A percentile compares a stretch with the other conserved stretches of the same genome.
These are phyloP conservation scores for Dipodomys merriami DNA, from an alignment of 2,113 vertebrate genomes.

Conservation along the genomic window DNA sequence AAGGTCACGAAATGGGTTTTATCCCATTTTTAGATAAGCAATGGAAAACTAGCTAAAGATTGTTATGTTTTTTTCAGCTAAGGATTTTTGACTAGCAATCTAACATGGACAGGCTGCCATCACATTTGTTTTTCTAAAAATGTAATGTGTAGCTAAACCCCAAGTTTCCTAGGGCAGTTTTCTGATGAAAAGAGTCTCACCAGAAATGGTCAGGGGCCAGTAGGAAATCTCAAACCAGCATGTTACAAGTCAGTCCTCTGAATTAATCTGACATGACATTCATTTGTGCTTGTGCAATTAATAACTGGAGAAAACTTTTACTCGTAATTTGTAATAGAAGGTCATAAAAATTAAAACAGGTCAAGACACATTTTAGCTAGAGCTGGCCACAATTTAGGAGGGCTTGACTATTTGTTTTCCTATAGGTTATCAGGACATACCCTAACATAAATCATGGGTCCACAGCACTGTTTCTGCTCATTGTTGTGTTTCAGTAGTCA, in stretches of 20 bases:
- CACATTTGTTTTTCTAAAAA: slow-evolving; percentile 25
- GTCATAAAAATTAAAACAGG: neutral
- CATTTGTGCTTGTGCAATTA: neutral
- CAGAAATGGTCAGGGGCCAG: neutral
- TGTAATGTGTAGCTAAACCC: neutral
- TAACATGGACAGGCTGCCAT: neutral
- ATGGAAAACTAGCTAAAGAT: neutral
- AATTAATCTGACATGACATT: neutral
- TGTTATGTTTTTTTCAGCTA: neutral
- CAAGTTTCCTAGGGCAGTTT: neutral
- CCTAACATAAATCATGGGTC: neutral
- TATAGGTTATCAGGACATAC: neutral
- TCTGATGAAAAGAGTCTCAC: neutral
- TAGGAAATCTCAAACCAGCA: neutral
- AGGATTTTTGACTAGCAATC: slow-evolving; percentile 1
- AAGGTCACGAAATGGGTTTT: neutral
- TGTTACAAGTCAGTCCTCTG: neutral
- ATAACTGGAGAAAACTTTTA: neutral
- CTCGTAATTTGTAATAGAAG: neutral
- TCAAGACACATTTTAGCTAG: neutral
- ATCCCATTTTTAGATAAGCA: neutral
- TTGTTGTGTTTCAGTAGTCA: neutral
- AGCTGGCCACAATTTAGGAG: neutral
- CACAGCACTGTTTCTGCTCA: neutral
- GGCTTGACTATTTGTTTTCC: neutral